phyloP scores from a whole-genome alignment of 2,797 vertebrate genomes.

The Yasuhikotakia modesta region DNA sequence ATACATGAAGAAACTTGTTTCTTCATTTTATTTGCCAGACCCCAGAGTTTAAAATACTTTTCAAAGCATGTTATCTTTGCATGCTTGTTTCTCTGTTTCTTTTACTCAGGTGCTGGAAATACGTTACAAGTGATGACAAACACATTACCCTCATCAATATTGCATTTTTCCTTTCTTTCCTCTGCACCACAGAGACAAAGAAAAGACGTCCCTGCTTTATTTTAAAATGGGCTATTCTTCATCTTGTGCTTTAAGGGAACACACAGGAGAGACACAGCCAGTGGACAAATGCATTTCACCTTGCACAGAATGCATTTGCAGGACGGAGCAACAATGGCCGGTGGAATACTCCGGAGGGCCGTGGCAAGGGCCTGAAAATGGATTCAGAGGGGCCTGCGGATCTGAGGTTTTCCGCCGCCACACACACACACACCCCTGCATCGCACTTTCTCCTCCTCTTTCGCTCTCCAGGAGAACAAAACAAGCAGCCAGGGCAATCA shows the following conservation, averaged over 20 bases:
- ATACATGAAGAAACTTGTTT: too few relatives aligned
- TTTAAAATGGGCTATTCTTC: slow-evolving; percentile 87
- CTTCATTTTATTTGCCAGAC: background rate
- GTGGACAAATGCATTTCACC: slow-evolving; percentile 89
- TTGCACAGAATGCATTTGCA: slow-evolving; percentile 89
- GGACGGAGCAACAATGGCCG: slow-evolving; percentile 87
- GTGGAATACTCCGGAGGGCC: slow-evolving; percentile 89
- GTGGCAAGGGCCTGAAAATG: slow-evolving; percentile 85
- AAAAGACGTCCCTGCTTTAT: slow-evolving; percentile 79
- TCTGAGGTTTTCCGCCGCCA: slow-evolving; percentile 80
- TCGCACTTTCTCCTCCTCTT: slow-evolving; percentile 67
- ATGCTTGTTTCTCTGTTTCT: slow-evolving; percentile 12
- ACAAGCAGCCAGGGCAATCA: slow-evolving; percentile 94
- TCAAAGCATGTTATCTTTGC: background rate
- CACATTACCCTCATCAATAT: slow-evolving; percentile 91
- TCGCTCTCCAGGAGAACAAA: slow-evolving; percentile 81
- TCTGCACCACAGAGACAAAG: slow-evolving; percentile 63
- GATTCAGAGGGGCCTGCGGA: slow-evolving; percentile 78
- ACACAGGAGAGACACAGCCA: slow-evolving; percentile 85
- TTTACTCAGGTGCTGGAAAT: slow-evolving; percentile 68
- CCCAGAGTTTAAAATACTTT: slow-evolving; percentile 11
- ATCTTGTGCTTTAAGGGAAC: slow-evolving; percentile 84
- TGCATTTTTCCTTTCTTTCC: slow-evolving; percentile 76
- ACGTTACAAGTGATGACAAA: slow-evolving; percentile 82
- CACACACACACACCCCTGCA: slow-evolving; percentile 81